Evolutionary conservation across 2,113 vertebrate genomes (phyloP), one percentile per base, ranked within the genome.

Genomic region (Strigops habroptila): DNA sequence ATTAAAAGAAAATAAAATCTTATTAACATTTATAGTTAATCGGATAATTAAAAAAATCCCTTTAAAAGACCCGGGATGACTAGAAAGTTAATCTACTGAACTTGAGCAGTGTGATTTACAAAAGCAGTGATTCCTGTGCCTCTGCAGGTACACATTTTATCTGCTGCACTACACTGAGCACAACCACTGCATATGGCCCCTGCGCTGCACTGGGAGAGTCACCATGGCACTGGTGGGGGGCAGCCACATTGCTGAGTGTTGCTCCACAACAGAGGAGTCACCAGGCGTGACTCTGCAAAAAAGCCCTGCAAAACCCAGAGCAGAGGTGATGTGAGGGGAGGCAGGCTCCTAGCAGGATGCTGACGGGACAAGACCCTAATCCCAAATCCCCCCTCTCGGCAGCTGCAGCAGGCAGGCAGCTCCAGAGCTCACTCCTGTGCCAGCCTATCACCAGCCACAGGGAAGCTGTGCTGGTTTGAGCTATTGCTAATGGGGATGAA

Each of bases 11-110:
- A 85, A 96, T 46, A 74, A 91, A 76, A 69, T 96, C 95, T 89
- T 95, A 96, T 94, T 96, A 97, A 96, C 53, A 53, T 60, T 35
- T 93, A 70, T 44, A 96, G 86, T 89, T 98, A 97, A 97, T 96
- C 97, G 93, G 94, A 92, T 96, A 97, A 93, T 93, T 59, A n/a
- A 59, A 22, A 57, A 57, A 9, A n/a, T 21, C 37, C 62, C 46
- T 91, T 90, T 83, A 86, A 70, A 94, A 91, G 90, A 73, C 53
- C 64, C 49, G 28, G 52, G 74, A 83, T 94, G 81, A 91, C 85
- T 88, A 67, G 78, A 57, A 91, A 91, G 88, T 91, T 93, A 90
- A 95, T 95, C 74, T 89, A 76, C 80, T 59, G 92, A 96, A 88
- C 87, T 95, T 46, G 77, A 95, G 73, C 81, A 62, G 60, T 7